A percentile compares a stretch with the other conserved stretches of the same genome.
phyloP scores from a whole-genome alignment of 2,113 vertebrate genomes.

The Muscicapa adusta region DNA sequence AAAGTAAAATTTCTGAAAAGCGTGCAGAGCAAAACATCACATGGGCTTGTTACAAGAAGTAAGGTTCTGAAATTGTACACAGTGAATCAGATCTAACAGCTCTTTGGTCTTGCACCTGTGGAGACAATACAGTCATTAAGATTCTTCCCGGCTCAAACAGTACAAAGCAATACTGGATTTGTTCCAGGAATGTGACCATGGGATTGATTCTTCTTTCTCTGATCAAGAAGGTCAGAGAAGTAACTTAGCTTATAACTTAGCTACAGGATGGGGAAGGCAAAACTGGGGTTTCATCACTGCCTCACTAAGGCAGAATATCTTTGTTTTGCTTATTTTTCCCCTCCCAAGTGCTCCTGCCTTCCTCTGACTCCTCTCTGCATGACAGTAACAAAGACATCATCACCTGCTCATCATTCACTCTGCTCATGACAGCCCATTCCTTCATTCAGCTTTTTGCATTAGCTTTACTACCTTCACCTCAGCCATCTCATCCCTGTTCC shows the following conservation, averaged over 20 bases:
- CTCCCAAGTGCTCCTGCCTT: not conserved
- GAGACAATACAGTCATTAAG: not conserved
- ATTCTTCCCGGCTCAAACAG: not conserved
- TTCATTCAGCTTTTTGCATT: not conserved
- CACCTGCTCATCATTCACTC: not conserved
- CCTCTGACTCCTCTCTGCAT: not conserved
- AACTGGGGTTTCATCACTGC: not conserved
- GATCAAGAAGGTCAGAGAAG: not conserved
- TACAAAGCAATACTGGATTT: not conserved
- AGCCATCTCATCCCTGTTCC: not conserved
- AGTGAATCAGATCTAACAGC: not conserved
- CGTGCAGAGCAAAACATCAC: not conserved
- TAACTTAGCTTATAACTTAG: not conserved
- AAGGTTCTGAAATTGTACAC: not conserved
- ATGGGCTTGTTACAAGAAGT: not conserved
- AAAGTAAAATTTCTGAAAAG: not conserved
- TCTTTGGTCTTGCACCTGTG: not conserved
- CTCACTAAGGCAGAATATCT: not conserved
- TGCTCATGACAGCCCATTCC: not conserved
- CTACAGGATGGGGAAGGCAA: not conserved
- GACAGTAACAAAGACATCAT: not conserved
- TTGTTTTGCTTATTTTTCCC: not conserved
- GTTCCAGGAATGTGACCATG: rapidly evolving
- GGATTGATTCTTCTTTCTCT: not conserved
- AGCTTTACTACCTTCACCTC: not conserved